A percentile compares a stretch with the other conserved stretches of the same genome.
phyloP scores from a whole-genome alignment of 2,113 vertebrate species.

The Rhineura floridana region DNA sequence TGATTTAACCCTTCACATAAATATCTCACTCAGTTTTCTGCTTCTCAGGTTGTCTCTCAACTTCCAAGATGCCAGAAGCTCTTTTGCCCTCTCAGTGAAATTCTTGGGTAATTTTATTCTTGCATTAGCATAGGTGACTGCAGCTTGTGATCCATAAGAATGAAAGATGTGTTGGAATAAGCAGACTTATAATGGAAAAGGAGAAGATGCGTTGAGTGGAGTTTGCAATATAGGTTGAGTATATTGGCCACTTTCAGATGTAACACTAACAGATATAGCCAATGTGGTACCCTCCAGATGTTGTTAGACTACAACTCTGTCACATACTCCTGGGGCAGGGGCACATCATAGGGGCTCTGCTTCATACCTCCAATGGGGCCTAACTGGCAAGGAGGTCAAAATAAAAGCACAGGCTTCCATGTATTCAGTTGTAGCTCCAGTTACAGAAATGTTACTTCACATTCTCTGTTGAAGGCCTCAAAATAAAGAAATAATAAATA shows the following conservation, averaged over 20 bases:
- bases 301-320: too few species aligned
- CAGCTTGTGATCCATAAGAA: not conserved
- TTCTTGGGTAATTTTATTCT: slow-evolving; percentile 10
- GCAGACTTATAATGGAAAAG: not conserved
- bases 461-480: too few species aligned
- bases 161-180: slow-evolving; percentile 2
- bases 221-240: not conserved
- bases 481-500: too few species aligned
- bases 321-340: too few species aligned
- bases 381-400: too few species aligned
- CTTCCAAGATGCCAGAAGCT: not conserved
- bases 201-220: not conserved
- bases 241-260: not conserved
- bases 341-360: too few species aligned
- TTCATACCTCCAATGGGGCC: too few species aligned
- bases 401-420: too few species aligned
- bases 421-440: too few species aligned
- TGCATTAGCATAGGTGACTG: not conserved
- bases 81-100: not conserved
- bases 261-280: not conserved
- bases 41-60: slow-evolving; percentile 12
- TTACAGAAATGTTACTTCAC: too few species aligned
- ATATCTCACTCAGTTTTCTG: slow-evolving; percentile 16
- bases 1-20: slow-evolving; percentile 34
- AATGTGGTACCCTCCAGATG: too few species aligned